Evolutionary conservation across 2,888 invertebrate genomes (phyloP).

Genomic region (Drosophila paracracens): DNA sequence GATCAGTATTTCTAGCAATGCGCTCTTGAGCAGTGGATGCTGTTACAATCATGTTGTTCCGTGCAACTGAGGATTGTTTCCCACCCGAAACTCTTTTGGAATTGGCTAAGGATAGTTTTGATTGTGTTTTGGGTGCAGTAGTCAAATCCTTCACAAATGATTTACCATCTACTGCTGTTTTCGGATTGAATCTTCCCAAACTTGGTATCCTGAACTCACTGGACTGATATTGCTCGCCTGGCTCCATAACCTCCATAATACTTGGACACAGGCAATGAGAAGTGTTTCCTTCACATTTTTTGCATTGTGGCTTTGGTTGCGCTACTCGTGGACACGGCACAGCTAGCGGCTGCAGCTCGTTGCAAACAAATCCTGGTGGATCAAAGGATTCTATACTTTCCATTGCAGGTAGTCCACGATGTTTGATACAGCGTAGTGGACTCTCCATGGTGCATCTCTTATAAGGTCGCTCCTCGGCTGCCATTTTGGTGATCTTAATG

Average conservation of each 20-base stretch:
- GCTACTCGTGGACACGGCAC: not conserved
- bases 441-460: constrained; percentile 33
- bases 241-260: constrained; percentile 6
- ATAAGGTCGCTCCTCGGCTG: constrained; percentile 47
- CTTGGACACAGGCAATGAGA: constrained; percentile 1
- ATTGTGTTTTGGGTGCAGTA: not conserved
- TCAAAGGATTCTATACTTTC: constrained; percentile 19
- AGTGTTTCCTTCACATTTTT: not conserved
- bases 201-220: not conserved
- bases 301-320: not conserved
- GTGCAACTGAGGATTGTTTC: not conserved
- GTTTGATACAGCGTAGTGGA: constrained; percentile 32
- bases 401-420: constrained; percentile 22
- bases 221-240: constrained; percentile 5
- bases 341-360: not conserved
- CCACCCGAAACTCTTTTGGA: not conserved
- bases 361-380: constrained; percentile 1
- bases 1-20: constrained; percentile 1
- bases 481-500: constrained; percentile 58
- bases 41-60: not conserved
- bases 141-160: not conserved
- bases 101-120: not conserved
- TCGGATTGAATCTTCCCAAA: not conserved
- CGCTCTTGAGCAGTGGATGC: not conserved
- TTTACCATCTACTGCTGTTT: not conserved